These are phyloP conservation scores for Polydesmus complanatus DNA, from an alignment of 2,888 invertebrate genomes.

Conservation along the genomic window DNA sequence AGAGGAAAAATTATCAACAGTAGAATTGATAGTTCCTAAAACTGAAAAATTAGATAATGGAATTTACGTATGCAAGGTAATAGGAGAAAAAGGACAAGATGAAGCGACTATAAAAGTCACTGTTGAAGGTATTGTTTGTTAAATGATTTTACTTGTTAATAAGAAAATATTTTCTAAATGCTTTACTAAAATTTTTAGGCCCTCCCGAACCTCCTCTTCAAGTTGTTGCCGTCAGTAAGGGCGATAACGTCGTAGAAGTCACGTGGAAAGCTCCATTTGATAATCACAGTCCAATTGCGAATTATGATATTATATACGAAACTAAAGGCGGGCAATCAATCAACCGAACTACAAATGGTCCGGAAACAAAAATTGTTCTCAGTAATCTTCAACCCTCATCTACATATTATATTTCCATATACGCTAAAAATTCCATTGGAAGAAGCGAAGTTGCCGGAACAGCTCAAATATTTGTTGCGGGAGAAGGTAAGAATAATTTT, in stretches of 20 bases:
- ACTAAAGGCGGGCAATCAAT: background rate
- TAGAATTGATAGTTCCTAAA: constrained; percentile 4
- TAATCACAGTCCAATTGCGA: constrained; percentile 5
- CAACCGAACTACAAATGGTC: background rate
- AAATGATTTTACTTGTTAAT: background rate
- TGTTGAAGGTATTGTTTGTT: constrained; percentile 6
- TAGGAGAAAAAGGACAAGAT: constrained; percentile 6
- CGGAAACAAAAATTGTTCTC: background rate
- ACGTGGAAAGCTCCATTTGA: constrained; percentile 11
- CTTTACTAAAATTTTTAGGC: constrained; percentile 1
- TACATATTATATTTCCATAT: constrained; percentile 4
- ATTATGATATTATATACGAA: constrained; percentile 4
- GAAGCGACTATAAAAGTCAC: constrained; percentile 2
- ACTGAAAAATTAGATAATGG: constrained; percentile 1
- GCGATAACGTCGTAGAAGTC: background rate
- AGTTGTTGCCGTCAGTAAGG: constrained; percentile 6
- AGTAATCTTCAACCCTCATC: constrained; percentile 6
- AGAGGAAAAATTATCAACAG: background rate
- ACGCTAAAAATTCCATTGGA: constrained; percentile 11
- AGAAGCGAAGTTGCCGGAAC: constrained; percentile 1
- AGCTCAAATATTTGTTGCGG: constrained; percentile 2
- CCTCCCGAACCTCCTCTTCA: constrained; percentile 10
- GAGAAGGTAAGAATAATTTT: constrained; percentile 13
- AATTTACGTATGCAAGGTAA: background rate
- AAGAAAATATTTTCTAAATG: constrained; percentile 4